These are phyloP conservation scores for Polymixis lichenea DNA, from an alignment of 2,888 invertebrate genomes.

Conservation along the genomic window DNA sequence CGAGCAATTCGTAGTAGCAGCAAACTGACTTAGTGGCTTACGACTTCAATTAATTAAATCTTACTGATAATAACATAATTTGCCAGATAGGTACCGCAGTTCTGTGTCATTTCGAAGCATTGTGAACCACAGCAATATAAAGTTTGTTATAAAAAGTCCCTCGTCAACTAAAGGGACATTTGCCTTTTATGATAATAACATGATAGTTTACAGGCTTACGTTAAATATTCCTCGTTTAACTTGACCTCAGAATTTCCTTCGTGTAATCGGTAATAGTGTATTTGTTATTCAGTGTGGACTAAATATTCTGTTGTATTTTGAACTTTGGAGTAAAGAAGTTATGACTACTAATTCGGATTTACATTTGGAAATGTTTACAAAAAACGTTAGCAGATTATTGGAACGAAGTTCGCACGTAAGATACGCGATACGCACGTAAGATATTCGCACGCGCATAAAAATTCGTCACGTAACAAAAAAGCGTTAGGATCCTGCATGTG, in stretches of 20 bases:
- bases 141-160: conserved; percentile 6
- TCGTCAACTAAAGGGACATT: conserved; percentile 21
- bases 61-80: neutral
- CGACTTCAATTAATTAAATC: neutral
- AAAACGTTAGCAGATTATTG: neutral
- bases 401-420: too few relatives aligned
- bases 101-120: conserved; percentile 7
- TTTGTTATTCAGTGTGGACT: conserved; percentile 66
- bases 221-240: conserved; percentile 57
- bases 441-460: too few relatives aligned
- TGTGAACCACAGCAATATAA: conserved; percentile 5
- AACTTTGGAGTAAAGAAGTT: conserved; percentile 58
- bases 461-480: too few relatives aligned
- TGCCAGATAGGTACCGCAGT: neutral
- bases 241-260: conserved; percentile 66
- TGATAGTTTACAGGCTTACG: conserved; percentile 46
- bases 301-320: conserved; percentile 55
- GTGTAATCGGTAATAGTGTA: conserved; percentile 62
- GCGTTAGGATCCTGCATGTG: too few relatives aligned
- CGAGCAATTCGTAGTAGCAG: neutral
- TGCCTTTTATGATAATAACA: conserved; percentile 49
- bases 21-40: neutral
- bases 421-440: too few relatives aligned
- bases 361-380: conserved; percentile 10
- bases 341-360: conserved; percentile 59